Conservation (phyloP, 1,140 invertebrate genomes). For the Portunus trituberculatus region DNA sequence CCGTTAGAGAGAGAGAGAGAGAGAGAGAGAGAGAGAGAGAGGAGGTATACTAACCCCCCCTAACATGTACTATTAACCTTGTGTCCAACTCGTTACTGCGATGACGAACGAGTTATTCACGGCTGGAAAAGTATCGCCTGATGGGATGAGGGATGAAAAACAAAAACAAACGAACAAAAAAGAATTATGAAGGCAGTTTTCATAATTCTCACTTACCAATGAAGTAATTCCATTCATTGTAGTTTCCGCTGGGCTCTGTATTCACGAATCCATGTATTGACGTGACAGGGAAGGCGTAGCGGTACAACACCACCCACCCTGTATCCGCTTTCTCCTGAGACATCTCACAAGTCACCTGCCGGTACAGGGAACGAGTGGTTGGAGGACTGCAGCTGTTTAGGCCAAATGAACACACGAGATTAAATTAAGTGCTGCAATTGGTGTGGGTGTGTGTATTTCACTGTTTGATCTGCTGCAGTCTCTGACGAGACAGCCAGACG, state of each 20-base stretch:
- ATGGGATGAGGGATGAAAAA: no score
- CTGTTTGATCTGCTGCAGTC: no score
- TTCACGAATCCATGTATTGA: neutral
- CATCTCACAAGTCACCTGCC: neutral
- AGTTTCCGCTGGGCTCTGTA: neutral
- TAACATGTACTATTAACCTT: no score
- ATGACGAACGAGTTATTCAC: no score
- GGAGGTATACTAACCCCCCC: no score
- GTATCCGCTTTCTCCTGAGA: neutral
- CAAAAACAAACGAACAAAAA: no score
- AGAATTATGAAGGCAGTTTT: no score
- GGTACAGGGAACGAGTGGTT: neutral
- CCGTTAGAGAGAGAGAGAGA: no score
- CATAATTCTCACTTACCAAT: neutral
- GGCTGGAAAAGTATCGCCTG: no score
- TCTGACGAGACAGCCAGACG: no score
- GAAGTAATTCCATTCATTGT: neutral
- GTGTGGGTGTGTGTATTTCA: neutral
- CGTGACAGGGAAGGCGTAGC: neutral
- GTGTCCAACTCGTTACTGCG: no score
- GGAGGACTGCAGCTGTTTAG: neutral
- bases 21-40: no score
- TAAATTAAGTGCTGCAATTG: neutral
- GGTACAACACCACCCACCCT: neutral
- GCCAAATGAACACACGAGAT: neutral